Evolutionary conservation across 2,888 invertebrate genomes (phyloP).

Genomic region (Callimorpha dominula): DNA sequence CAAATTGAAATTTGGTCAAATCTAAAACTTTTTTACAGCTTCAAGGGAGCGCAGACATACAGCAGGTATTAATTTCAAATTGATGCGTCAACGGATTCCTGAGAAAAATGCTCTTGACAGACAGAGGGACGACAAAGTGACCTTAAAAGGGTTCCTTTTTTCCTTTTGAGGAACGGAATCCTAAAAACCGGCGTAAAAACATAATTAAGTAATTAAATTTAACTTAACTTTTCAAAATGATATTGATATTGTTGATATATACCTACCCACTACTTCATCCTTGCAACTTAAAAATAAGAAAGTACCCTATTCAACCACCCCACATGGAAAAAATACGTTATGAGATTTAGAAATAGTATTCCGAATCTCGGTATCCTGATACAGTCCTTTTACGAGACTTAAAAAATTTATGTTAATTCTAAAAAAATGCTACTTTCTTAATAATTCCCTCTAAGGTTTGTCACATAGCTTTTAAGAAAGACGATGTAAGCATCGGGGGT

Average conservation of each 20-base stretch:
- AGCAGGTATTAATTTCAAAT: no score
- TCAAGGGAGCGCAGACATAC: no score
- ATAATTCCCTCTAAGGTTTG: not conserved
- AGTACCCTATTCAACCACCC: not conserved
- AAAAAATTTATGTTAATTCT: no score
- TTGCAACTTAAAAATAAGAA: not conserved
- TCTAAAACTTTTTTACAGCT: no score
- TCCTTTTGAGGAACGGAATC: no score
- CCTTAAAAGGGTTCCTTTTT: no score
- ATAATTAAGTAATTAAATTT: not conserved
- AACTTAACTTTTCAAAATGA: not conserved
- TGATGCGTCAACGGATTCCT: no score
- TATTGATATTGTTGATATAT: not conserved
- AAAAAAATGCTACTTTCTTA: not conserved
- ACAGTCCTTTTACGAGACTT: no score
- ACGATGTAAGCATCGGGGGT: slow-evolving; percentile 51
- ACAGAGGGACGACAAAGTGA: no score
- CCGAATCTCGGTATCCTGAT: no score
- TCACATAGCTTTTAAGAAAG: slow-evolving; percentile 12
- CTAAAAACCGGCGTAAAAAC: not conserved
- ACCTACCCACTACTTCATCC: not conserved
- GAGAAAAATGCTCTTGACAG: no score
- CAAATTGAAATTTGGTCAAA: no score
- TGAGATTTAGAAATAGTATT: not conserved
- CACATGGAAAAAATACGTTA: not conserved